Base-by-base conservation (phyloP, 2,113 vertebrate genomes). In the Mixornis gularis region DNA sequence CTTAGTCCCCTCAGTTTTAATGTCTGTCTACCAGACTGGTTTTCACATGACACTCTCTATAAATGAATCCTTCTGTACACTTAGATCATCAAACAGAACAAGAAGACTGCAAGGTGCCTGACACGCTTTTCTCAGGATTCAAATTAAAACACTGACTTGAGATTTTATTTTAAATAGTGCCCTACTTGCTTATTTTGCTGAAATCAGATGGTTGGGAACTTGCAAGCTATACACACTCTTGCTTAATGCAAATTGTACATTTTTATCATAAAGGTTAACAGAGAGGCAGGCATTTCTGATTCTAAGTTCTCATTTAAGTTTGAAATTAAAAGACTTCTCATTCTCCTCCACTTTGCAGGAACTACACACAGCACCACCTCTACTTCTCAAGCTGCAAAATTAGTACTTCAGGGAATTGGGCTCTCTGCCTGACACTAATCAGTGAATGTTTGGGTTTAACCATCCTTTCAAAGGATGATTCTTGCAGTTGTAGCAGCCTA, bases 311-410 rank as follows among this genome's bases (percentile, higher is more conserved):
- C 59, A 76, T 82, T 92, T 89, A 72, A 87, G 70, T 95, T 92
- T 91, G 77, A 91, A 96, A 93, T 92, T 72, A 82, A 89, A 92
- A 87, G 66, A 30, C 9, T 94, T 59, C 15, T 29, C 7, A 49
- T 62, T 85, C 44, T 86, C 32, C 26, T 71, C 7, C 63, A 60
- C 29, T 79, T 92, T 89, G 27, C 48, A 69, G 71, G 43, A 89
- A 48, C 66, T 88, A 77, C 44, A 74, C 18, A 78, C 26, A 89
- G 36, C 25, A 87, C 40, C 44, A 91, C 48, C 44, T 93, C 65
- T 79, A 70, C 66, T 92, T 52, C 64, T 92, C 82, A 92, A 93
- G 53, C 53, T 93, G 56, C 69, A 92, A 91, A 96, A 96, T 94
- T 92, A 89, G 71, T 90, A 89, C 87, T 89, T 89, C 30, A 34